phyloP scores from a whole-genome alignment of 2,113 vertebrate genomes.

The Pteruthius melanotis region DNA sequence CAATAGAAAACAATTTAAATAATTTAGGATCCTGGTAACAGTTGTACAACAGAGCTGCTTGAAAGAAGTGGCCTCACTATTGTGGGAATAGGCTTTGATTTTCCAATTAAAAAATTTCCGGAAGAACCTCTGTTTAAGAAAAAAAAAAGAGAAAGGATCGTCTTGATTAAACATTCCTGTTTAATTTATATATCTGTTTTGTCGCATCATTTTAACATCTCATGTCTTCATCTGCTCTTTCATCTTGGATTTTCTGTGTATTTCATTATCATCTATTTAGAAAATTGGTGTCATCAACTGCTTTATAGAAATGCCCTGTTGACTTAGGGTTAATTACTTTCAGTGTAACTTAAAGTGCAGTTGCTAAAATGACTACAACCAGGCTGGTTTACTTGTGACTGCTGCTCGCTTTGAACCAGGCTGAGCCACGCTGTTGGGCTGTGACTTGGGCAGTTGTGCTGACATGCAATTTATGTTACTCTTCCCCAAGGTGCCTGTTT shows the following conservation, averaged over 20 bases:
- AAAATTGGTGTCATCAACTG: not conserved
- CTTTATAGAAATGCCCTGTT: not conserved
- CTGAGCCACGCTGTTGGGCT: not conserved
- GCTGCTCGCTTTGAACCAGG: not conserved
- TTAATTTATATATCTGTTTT: constrained; percentile 55
- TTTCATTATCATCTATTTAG: not conserved
- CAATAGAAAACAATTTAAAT: constrained; percentile 18
- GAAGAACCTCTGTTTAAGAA: constrained; percentile 27
- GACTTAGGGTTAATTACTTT: not conserved
- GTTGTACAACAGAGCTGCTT: constrained; percentile 46
- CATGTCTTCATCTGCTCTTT: not conserved
- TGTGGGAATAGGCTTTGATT: constrained; percentile 43
- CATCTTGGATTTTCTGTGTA: not conserved
- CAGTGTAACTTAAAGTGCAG: not conserved
- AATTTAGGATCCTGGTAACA: constrained; percentile 41
- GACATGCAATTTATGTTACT: not conserved
- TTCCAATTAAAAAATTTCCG: constrained; percentile 7
- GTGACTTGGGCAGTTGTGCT: not conserved
- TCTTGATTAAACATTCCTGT: constrained; percentile 62
- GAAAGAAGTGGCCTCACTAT: constrained; percentile 38
- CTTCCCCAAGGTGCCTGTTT: not conserved
- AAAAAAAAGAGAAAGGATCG: not conserved
- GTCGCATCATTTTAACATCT: constrained; percentile 44
- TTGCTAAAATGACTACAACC: not conserved
- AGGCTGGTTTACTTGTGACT: not conserved